Conservation (phyloP, 2,113 vertebrate species). For the Pavo muticus region DNA sequence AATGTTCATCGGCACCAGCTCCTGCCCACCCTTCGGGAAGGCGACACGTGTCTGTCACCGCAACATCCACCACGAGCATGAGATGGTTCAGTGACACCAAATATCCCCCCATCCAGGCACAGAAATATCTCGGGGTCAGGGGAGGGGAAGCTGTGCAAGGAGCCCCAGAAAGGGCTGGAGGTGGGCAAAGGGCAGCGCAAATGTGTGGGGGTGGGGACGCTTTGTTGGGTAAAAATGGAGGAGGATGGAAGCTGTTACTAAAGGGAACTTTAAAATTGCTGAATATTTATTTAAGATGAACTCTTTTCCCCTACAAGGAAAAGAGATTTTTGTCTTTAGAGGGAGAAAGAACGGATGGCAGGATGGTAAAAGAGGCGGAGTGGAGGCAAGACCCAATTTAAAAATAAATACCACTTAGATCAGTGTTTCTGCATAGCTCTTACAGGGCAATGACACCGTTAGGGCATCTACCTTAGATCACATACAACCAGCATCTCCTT, state of each 20-base stretch:
- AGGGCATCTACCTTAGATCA: neutral
- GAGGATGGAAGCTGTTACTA: neutral
- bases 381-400: neutral
- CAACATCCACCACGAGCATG: neutral
- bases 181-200: neutral
- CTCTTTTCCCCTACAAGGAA: neutral
- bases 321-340: neutral
- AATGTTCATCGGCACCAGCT: neutral
- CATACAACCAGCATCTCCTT: neutral
- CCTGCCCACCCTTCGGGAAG: fast-evolving
- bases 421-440: neutral
- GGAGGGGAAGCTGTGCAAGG: neutral
- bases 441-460: neutral
- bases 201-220: fast-evolving
- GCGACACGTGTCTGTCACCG: neutral
- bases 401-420: neutral
- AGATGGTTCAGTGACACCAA: neutral
- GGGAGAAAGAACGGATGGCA: neutral
- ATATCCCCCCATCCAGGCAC: neutral
- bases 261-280: neutral
- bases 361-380: neutral
- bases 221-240: neutral
- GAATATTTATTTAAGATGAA: neutral
- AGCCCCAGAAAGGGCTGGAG: neutral
- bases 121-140: neutral